A percentile compares a stretch with the other conserved stretches of the same genome.
Evolutionary conservation across 2,113 vertebrate genomes (phyloP).

Genomic region (Phalacrocorax aristotelis): DNA sequence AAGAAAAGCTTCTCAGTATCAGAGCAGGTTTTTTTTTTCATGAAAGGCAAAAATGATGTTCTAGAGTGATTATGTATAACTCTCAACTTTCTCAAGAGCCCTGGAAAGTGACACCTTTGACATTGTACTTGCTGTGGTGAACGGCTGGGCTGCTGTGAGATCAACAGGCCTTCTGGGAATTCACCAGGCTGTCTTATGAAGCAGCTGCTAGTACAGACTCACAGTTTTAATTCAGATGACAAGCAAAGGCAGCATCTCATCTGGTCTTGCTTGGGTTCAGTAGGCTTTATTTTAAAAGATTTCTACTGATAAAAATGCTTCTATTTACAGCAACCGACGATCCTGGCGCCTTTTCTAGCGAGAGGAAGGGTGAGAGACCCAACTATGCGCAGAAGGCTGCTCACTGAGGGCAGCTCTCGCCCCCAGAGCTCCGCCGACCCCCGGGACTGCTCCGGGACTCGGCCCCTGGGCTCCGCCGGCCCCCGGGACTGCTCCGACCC

Average conservation of each 20-base stretch:
- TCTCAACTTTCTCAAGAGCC: background rate
- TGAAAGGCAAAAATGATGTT: background rate
- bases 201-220: background rate
- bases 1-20: background rate
- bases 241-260: background rate
- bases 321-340: too few species aligned
- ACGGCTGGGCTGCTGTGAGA: background rate
- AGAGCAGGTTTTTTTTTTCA: background rate
- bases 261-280: too few species aligned
- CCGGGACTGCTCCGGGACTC: too few species aligned
- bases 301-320: too few species aligned
- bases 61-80: background rate
- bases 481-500: too few species aligned
- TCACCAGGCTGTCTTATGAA: background rate
- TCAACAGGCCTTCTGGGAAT: background rate
- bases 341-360: too few species aligned
- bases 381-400: accelerated
- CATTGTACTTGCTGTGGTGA: background rate
- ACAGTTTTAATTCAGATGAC: background rate
- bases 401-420: accelerated
- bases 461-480: too few species aligned
- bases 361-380: background rate
- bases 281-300: background rate
- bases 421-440: background rate
- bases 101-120: background rate